A percentile compares a stretch with the other conserved stretches of the same genome.
These are phyloP conservation scores for Pocota personata DNA, from an alignment of 2,888 invertebrate genomes.

Conservation along the genomic window DNA sequence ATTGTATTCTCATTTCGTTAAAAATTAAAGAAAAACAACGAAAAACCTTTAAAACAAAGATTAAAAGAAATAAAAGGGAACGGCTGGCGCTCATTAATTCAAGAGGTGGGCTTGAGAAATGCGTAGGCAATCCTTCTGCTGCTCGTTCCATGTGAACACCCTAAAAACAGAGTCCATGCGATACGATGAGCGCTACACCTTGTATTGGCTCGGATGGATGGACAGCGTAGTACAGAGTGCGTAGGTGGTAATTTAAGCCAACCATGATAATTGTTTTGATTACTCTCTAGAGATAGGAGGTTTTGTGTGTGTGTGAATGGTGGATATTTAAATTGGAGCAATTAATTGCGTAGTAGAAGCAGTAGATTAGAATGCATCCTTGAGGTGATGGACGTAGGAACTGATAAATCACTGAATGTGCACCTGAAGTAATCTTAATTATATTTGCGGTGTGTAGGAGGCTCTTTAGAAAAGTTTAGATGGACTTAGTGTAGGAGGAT, in stretches of 20 bases:
- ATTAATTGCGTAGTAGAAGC: slow-evolving; percentile 50
- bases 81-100: slow-evolving; percentile 53
- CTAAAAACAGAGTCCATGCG: slow-evolving; percentile 7
- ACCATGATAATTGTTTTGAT: slow-evolving; percentile 62
- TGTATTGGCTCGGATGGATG: slow-evolving; percentile 7
- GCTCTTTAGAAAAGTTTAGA: neutral
- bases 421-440: slow-evolving; percentile 17
- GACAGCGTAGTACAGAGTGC: neutral
- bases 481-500: neutral
- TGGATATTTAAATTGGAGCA: slow-evolving; percentile 41
- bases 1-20: neutral
- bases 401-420: slow-evolving; percentile 27
- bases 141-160: slow-evolving; percentile 26
- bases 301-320: neutral
- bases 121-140: slow-evolving; percentile 56
- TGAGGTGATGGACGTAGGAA: slow-evolving; percentile 10
- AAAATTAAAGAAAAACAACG: neutral
- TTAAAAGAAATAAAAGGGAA: slow-evolving; percentile 25
- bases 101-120: slow-evolving; percentile 58
- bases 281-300: slow-evolving; percentile 18
- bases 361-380: slow-evolving; percentile 37
- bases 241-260: slow-evolving; percentile 57
- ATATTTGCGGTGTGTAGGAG: neutral
- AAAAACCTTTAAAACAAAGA: slow-evolving; percentile 24
- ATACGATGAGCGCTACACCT: slow-evolving; percentile 3